These are phyloP conservation scores for Agrotis exclamationis DNA, from an alignment of 2,888 invertebrate species.

Conservation along the genomic window DNA sequence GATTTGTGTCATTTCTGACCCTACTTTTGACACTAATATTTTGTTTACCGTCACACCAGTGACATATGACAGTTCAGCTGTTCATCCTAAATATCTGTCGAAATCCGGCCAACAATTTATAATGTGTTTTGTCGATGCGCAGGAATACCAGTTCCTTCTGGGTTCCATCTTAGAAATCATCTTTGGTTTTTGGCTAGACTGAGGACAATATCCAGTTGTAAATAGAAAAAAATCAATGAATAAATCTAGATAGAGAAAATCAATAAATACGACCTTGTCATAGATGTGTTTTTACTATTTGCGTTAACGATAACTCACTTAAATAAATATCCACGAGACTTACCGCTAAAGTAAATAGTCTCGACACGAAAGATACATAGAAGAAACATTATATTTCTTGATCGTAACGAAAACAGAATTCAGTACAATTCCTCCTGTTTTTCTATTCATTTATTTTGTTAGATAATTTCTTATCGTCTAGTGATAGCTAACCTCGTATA, in stretches of 20 bases:
- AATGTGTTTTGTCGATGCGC: too few relatives aligned
- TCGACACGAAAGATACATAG: neutral
- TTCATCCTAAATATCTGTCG: neutral
- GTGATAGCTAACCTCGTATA: neutral
- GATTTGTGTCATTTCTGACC: too few relatives aligned
- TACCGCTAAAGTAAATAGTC: neutral
- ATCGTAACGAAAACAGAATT: slow-evolving; percentile 10
- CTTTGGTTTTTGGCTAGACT: too few relatives aligned
- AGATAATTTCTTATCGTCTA: slow-evolving; percentile 14
- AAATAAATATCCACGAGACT: neutral
- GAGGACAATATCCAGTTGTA: too few relatives aligned
- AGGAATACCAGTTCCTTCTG: too few relatives aligned
- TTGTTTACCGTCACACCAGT: too few relatives aligned
- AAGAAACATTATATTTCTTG: slow-evolving; percentile 14
- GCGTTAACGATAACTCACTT: too few relatives aligned
- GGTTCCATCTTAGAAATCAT: too few relatives aligned
- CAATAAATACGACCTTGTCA: neutral
- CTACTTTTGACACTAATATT: too few relatives aligned
- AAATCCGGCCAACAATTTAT: too few relatives aligned
- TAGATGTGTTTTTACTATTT: neutral
- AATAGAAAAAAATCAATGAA: too few relatives aligned
- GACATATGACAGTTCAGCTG: neutral
- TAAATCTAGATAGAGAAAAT: neutral
- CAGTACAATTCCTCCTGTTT: slow-evolving; percentile 4
- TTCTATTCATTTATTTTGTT: neutral